Percentiles rank a stretch among this genome's conserved stretches.
These are phyloP conservation scores for Eulithis prunata DNA, from an alignment of 2,888 invertebrate genomes.

Conservation along the genomic window DNA sequence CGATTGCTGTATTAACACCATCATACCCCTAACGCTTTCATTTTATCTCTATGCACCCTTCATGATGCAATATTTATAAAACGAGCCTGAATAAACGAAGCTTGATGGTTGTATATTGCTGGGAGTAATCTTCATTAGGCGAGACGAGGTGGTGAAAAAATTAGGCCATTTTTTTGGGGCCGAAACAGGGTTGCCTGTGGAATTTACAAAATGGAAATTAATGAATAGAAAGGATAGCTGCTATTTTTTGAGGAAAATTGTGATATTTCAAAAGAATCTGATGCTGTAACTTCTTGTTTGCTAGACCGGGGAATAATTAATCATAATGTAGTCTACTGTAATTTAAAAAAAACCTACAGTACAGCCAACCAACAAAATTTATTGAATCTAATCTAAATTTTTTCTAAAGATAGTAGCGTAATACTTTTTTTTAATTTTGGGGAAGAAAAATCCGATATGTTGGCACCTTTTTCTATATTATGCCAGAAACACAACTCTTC, in stretches of 20 bases:
- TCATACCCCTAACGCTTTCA: slow-evolving; percentile 2
- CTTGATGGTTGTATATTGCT: slow-evolving; percentile 25
- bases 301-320: neutral
- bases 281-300: neutral
- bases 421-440: too few species aligned
- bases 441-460: too few species aligned
- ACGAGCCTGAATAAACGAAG: slow-evolving; percentile 22
- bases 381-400: too few species aligned
- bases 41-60: slow-evolving; percentile 41
- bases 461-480: too few species aligned
- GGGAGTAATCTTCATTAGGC: slow-evolving; percentile 26
- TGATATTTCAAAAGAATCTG: neutral
- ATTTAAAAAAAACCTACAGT: too few species aligned
- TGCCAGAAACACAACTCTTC: neutral
- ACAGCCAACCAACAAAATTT: too few species aligned
- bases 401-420: too few species aligned
- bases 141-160: slow-evolving; percentile 19
- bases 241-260: slow-evolving; percentile 7
- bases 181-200: slow-evolving; percentile 11
- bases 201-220: slow-evolving; percentile 21
- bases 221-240: slow-evolving; percentile 16
- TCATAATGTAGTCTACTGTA: neutral
- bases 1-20: neutral
- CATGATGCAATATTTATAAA: slow-evolving; percentile 40
- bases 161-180: slow-evolving; percentile 22